Conservation (phyloP, 2,888 invertebrate genomes). For the Drosophila nr. perissopoda region DNA sequence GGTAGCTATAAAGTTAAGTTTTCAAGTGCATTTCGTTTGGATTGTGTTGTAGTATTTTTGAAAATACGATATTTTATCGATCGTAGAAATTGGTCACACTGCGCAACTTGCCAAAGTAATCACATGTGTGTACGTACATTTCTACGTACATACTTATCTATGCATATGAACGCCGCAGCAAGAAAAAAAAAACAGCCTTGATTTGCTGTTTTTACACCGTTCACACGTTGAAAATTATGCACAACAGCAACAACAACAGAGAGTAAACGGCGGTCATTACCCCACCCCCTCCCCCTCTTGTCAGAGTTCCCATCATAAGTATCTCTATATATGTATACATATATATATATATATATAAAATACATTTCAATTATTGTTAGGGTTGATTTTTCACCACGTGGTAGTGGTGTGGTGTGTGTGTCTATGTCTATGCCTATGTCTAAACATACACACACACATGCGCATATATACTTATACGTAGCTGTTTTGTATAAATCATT, state of each 20-base stretch:
- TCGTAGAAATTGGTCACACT: conserved; percentile 57
- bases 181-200: conserved; percentile 48
- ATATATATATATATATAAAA: conserved; percentile 19
- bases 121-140: conserved; percentile 71
- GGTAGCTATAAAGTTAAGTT: neutral
- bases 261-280: conserved; percentile 9
- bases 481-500: conserved; percentile 44
- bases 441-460: conserved; percentile 11
- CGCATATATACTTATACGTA: neutral
- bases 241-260: conserved; percentile 2
- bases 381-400: conserved; percentile 81
- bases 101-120: conserved; percentile 47
- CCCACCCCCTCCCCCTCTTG: neutral
- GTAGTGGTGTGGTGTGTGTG: conserved; percentile 54
- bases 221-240: conserved; percentile 51
- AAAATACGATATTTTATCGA: conserved; percentile 19
- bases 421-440: conserved; percentile 14
- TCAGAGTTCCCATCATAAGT: conserved; percentile 8
- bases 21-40: conserved; percentile 20
- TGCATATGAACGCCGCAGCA: conserved; percentile 10
- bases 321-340: conserved; percentile 36
- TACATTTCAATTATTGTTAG: conserved; percentile 65
- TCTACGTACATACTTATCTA: conserved; percentile 3
- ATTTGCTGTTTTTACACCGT: conserved; percentile 40
- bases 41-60: conserved; percentile 34